Conservation (phyloP, 2,797 vertebrate species). For the Enteromius fasciolatus region DNA sequence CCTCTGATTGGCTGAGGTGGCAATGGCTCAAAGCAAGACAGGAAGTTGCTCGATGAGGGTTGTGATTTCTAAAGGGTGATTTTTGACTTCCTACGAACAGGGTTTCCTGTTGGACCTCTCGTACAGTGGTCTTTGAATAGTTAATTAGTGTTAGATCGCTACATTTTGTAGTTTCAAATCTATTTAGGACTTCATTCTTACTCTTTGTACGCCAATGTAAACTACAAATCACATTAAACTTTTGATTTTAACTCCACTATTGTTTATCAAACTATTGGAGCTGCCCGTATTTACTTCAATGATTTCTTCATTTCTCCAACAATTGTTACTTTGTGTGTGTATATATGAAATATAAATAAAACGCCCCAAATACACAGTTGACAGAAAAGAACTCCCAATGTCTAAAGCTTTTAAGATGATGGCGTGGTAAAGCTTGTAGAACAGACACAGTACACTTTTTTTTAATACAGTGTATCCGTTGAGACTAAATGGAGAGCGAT, state of each 20-base stretch:
- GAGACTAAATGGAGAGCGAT: neutral
- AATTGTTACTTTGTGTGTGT: neutral
- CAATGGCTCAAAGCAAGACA: constrained; percentile 52
- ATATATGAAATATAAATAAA: neutral
- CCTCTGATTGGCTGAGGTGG: constrained; percentile 53
- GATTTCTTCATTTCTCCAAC: neutral
- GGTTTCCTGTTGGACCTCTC: constrained; percentile 57
- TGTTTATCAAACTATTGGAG: neutral
- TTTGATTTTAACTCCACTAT: neutral
- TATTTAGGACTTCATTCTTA: neutral
- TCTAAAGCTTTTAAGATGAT: constrained; percentile 15
- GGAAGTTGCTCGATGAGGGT: constrained; percentile 58
- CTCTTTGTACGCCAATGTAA: neutral
- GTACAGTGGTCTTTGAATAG: constrained; percentile 28
- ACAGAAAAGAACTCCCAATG: neutral
- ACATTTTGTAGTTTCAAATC: neutral
- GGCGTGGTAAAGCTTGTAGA: constrained; percentile 2
- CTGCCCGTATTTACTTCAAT: neutral
- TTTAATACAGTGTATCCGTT: neutral
- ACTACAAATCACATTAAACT: neutral
- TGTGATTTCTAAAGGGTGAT: constrained; percentile 41
- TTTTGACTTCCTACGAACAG: constrained; percentile 55
- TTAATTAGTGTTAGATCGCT: constrained; percentile 25
- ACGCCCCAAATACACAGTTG: neutral
- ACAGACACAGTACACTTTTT: neutral